These are phyloP conservation scores for Cataglyphis altisquamis DNA, from an alignment of 2,888 invertebrate genomes.

Conservation along the genomic window DNA sequence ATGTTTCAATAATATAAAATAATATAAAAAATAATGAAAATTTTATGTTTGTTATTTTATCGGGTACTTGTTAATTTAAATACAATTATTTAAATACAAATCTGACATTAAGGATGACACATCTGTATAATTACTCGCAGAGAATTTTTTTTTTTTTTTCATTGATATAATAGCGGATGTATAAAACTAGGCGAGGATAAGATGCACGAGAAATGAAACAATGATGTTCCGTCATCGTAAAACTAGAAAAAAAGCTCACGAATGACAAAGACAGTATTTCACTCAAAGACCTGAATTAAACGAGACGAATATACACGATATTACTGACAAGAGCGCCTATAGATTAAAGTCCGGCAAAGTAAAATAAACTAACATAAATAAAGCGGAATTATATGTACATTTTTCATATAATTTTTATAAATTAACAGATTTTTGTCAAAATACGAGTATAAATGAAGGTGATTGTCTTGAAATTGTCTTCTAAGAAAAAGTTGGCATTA, in stretches of 20 bases:
- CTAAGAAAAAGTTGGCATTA: not conserved
- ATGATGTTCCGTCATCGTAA: conserved; percentile 56
- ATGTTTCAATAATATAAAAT: not conserved
- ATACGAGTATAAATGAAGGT: not conserved
- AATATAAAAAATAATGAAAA: not conserved
- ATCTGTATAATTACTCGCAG: not conserved
- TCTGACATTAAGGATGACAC: not conserved
- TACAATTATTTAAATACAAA: not conserved
- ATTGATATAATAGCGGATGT: no score
- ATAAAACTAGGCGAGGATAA: conserved; percentile 5
- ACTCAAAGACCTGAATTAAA: conserved; percentile 62
- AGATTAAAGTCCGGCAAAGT: conserved; percentile 16
- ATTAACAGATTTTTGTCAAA: not conserved
- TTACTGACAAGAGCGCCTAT: not conserved
- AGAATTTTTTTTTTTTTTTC: not conserved
- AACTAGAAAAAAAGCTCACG: conserved; percentile 54
- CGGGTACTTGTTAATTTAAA: no score
- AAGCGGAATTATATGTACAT: not conserved
- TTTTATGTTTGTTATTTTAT: not conserved
- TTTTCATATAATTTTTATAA: not conserved
- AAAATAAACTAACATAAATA: not conserved
- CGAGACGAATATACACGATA: conserved; percentile 10
- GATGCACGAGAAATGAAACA: conserved; percentile 33
- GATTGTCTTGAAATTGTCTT: not conserved
- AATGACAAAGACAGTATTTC: conserved; percentile 62